Evolutionary conservation across 1,140 invertebrate species (phyloP), one percentile per base, ranked within the genome.

Genomic region (Himalopsyche phryganea): DNA sequence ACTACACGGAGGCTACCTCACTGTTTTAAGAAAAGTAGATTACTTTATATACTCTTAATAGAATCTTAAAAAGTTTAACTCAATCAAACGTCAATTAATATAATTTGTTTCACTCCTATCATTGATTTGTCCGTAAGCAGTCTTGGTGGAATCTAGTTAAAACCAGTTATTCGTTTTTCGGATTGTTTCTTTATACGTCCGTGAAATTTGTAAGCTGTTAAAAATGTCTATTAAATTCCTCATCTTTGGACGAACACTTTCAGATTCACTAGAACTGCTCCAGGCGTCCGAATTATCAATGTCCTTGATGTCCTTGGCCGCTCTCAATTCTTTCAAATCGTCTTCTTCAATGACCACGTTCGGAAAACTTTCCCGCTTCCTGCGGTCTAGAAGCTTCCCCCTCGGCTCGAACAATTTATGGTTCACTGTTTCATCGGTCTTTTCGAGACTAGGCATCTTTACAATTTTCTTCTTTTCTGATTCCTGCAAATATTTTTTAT

Each of bases 91-190:
- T n/a, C n/a, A n/a, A n/a, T n/a, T n/a, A n/a, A n/a, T n/a, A n/a
- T n/a, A n/a, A n/a, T n/a, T n/a, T n/a, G n/a, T n/a, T n/a, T n/a
- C n/a, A n/a, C n/a, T n/a, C n/a, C n/a, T n/a, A n/a, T n/a, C n/a
- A n/a, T n/a, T n/a, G n/a, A n/a, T n/a, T n/a, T n/a, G n/a, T n/a
- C n/a, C n/a, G n/a, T n/a, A n/a, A n/a, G n/a, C n/a, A n/a, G n/a
- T n/a, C n/a, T n/a, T n/a, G n/a, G n/a, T n/a, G n/a, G n/a, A n/a
- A n/a, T n/a, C n/a, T 18, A 32, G 15, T 56, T 48, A 64, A 53
- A 64, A 57, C 62, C 62, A 64, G 32, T 60, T 52, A 38, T 64
- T 64, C 1, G 53, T 40, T 41, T 58, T 64, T 50, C 50, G 60
- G 14, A 60, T 50, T 38, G 42, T 52, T 20, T 55, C 53, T 54